Evolutionary conservation across 2,797 vertebrate species (phyloP).

Genomic region (Uromys caudimaculatus): DNA sequence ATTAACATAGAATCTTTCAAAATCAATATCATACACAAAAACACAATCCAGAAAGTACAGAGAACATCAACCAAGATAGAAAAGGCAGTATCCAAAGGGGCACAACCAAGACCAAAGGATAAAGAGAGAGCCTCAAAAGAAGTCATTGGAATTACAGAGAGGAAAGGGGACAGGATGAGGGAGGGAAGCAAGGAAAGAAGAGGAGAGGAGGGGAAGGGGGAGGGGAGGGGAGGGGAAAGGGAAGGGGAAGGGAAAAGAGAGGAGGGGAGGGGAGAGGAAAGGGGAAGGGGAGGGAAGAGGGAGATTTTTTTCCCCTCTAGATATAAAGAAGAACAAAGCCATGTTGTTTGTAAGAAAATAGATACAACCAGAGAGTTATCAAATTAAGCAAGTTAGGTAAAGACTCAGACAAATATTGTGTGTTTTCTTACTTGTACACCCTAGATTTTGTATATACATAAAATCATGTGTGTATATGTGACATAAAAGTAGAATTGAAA

Average conservation of each 20-base stretch:
- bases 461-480: neutral
- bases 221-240: too few species aligned
- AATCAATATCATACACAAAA: neutral
- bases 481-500: neutral
- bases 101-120: neutral
- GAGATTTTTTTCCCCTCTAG: neutral
- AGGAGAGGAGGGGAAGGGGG: too few species aligned
- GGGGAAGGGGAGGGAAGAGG: too few species aligned
- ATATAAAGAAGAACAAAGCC: neutral
- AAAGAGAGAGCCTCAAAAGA: neutral
- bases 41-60: neutral
- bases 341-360: neutral
- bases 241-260: fast-evolving
- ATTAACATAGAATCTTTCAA: neutral
- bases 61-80: neutral
- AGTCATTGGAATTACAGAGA: neutral
- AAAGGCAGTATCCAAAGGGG: neutral
- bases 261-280: neutral
- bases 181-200: too few species aligned
- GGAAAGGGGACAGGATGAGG: too few species aligned
- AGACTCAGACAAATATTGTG: neutral
- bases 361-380: too few species aligned
- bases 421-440: neutral
- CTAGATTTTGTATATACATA: neutral
- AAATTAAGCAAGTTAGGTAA: neutral